A percentile compares a stretch with the other conserved stretches of the same genome.
phyloP scores from a whole-genome alignment of 2,797 vertebrate species.

The Tolypeutes matacus region DNA sequence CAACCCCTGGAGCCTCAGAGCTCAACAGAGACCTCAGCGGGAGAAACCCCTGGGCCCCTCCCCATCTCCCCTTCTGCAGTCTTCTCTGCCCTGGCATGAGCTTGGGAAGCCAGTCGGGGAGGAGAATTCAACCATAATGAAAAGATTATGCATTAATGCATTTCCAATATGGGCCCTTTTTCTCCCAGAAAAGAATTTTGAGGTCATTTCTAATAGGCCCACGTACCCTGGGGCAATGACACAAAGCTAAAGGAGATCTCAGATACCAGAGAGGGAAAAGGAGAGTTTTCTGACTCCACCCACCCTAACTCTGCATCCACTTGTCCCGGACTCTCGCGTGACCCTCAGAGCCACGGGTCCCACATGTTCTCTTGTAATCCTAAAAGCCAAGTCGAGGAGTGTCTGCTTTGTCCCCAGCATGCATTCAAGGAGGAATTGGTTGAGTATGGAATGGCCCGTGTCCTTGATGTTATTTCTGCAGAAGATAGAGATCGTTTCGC shows the following conservation, averaged over 20 bases:
- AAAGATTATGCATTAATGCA: background rate
- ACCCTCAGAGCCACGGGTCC: background rate
- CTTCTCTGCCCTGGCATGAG: background rate
- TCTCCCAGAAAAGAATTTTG: background rate
- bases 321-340: background rate
- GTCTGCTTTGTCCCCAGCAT: background rate
- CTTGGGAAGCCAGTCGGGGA: background rate
- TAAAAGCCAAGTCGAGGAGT: background rate
- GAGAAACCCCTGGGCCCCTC: background rate
- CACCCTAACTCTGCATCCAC: background rate
- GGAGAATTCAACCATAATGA: background rate
- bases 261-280: background rate
- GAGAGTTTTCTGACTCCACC: background rate
- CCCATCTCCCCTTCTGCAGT: no score
- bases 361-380: rapidly evolving
- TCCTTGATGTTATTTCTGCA: background rate
- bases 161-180: background rate
- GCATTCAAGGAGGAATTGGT: background rate
- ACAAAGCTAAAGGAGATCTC: background rate
- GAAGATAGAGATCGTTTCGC: background rate
- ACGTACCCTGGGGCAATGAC: background rate
- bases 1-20: rapidly evolving
- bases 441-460: background rate
- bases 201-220: background rate
- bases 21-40: background rate